phyloP scores from a whole-genome alignment of 2,888 invertebrate species.

The Oligia strigilis region DNA sequence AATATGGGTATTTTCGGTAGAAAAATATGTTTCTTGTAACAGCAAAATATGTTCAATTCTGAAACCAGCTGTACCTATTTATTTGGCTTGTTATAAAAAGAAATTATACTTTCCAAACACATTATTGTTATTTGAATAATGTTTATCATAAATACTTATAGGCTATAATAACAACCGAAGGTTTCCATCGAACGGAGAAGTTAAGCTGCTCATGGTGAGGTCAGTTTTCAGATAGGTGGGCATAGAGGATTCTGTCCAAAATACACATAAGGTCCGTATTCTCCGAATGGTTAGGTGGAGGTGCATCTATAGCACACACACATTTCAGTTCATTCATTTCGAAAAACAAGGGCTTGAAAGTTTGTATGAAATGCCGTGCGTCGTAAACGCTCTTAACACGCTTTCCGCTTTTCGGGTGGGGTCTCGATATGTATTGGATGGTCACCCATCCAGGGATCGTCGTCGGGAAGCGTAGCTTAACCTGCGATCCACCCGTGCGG shows the following conservation, averaged over 20 bases:
- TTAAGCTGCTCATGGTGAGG: neutral
- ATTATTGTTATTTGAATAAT: slow-evolving; percentile 6
- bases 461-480: neutral
- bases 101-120: neutral
- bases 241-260: neutral
- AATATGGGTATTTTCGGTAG: slow-evolving; percentile 8
- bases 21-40: slow-evolving; percentile 16
- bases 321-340: neutral
- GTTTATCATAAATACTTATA: neutral
- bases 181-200: neutral
- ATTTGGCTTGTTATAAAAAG: slow-evolving; percentile 3
- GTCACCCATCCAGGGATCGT: neutral
- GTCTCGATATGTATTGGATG: neutral
- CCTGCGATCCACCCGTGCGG: no score
- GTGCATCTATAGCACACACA: neutral
- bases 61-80: slow-evolving; percentile 1
- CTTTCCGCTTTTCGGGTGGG: neutral
- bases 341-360: no score
- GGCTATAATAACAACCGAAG: neutral
- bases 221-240: neutral
- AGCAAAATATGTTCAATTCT: slow-evolving; percentile 22
- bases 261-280: neutral
- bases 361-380: no score
- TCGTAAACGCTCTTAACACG: neutral
- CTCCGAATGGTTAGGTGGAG: neutral